Base-by-base conservation (phyloP, 1,140 invertebrate species). In the Stegodyphus mimosarum region DNA sequence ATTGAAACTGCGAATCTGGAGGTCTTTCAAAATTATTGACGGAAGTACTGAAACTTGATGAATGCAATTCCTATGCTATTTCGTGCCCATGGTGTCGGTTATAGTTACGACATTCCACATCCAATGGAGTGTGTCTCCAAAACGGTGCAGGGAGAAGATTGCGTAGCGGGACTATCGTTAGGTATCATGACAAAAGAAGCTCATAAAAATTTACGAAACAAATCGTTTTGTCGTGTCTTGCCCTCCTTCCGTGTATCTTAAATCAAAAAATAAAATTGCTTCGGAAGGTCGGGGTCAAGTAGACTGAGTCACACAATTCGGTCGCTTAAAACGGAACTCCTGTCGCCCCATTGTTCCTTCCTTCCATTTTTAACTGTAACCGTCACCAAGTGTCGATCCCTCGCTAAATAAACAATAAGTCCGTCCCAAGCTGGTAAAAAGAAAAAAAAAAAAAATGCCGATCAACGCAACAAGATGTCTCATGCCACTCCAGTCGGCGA, bases 221-320 rank as follows among this genome's bases (percentile, higher is more conserved):
- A 80, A 71, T 49, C 33, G 52, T 50, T 80, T 72, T 5, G 11
- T 60, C 13, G 9, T 51, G 11, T 51, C 33, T 48, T 33, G 49
- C 18, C 13, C 67, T 9, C 52, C 50, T 17, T 9, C 51, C 33
- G 3, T 33, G 17, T 53, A 53, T 7, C 11, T 17, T 49, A 55
- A 74, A 74, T 48, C 11, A 52, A 78, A 53, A 33, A 52, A 17
- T 48, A 51, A 33, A 33, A 33, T 33, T 33, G 33, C 33, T 33
- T 15, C n/a, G 52, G 17, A 80, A 69, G 66, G 69, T 71, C 53
- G 52, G 67, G 78, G 78, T 80, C 67, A 71, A 10, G 52, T 10
- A 13, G 17, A 10, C 13, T 80, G 78, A 80, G 78, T 80, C 78
- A 80, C 18, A 71, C 6, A 80, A 80, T 71, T 80, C 69, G 53